Evolutionary conservation across 1,140 invertebrate genomes (phyloP).

Genomic region (Calephelis virginiensis): DNA sequence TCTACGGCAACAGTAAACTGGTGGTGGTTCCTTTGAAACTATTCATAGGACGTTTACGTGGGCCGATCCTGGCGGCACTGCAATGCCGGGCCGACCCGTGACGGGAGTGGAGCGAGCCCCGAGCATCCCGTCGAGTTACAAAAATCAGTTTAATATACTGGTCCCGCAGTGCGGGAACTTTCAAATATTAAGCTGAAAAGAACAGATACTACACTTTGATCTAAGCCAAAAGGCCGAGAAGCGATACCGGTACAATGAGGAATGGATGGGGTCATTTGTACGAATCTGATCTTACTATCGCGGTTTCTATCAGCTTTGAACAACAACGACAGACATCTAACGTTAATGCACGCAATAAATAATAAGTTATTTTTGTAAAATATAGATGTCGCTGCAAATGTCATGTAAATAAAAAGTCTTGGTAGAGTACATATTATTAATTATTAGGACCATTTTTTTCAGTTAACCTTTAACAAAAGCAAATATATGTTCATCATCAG

Average conservation of each 20-base stretch:
- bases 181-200: conserved; percentile 44
- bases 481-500: no score
- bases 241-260: background rate
- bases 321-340: background rate
- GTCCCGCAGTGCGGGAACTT: no score
- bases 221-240: conserved; percentile 38
- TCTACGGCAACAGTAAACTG: no score
- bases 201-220: conserved; percentile 39
- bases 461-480: no score
- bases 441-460: background rate
- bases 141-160: no score
- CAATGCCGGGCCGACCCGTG: no score
- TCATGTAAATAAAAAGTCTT: background rate
- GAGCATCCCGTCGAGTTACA: no score
- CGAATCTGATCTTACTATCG: conserved; percentile 8
- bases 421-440: background rate
- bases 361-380: no score
- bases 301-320: background rate
- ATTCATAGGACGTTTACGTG: no score
- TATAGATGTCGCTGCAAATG: background rate
- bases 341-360: background rate
- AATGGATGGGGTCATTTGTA: background rate
- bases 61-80: no score
- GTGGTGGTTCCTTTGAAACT: no score
- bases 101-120: no score